Conservation (phyloP, 53 echinoderm and acorn worm genomes). For the Patiria pectinifera region DNA sequence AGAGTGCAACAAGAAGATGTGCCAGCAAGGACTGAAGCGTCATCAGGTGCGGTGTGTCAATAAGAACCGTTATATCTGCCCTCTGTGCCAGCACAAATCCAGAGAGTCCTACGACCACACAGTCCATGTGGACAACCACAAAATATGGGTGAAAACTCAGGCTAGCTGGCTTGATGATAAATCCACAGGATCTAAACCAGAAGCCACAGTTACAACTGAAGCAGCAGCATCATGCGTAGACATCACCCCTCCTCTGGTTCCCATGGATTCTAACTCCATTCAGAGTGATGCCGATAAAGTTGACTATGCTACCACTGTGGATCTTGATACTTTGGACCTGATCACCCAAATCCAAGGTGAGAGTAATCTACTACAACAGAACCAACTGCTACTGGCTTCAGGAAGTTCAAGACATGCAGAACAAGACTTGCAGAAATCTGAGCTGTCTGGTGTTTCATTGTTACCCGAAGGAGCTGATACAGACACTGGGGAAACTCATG, state of each 20-base stretch:
- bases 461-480: background rate
- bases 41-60: conserved; percentile 84
- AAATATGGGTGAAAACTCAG: conserved; percentile 86
- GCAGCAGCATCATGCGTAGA: background rate
- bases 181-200: conserved; percentile 14
- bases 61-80: conserved; percentile 79
- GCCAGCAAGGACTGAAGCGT: conserved; percentile 53
- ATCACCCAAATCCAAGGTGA: conserved; percentile 47
- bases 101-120: conserved; percentile 85
- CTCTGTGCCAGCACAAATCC: conserved; percentile 88
- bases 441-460: background rate
- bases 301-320: conserved; percentile 38
- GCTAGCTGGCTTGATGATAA: conserved; percentile 44
- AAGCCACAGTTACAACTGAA: background rate
- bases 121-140: conserved; percentile 91
- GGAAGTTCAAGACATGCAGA: background rate
- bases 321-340: conserved; percentile 33
- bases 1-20: conserved; percentile 60
- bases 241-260: background rate
- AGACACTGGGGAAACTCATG: conserved; percentile 12
- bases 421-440: conserved; percentile 16
- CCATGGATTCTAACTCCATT: conserved; percentile 22
- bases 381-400: background rate
- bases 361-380: background rate
- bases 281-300: conserved; percentile 38